These are phyloP conservation scores for Chiloscyllium punctatum DNA, from an alignment of 2,797 vertebrate species.

Conservation along the genomic window DNA sequence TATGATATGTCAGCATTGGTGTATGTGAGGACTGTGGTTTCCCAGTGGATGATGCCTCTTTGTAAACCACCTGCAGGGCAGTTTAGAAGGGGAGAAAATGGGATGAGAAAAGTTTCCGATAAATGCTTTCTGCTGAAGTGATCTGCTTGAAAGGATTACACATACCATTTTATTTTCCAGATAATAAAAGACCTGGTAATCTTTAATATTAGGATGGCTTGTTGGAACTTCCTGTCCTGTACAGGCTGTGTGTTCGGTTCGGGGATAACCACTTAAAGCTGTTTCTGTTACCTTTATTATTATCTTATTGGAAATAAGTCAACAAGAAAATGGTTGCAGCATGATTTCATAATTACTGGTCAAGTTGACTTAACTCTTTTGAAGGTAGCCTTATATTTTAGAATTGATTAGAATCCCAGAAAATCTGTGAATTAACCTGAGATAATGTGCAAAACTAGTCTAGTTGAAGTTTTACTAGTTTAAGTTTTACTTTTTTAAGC, in stretches of 20 bases:
- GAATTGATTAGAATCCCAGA: not conserved
- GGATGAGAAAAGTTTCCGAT: slow-evolving; percentile 5
- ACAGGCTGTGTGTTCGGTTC: not conserved
- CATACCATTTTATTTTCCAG: not conserved
- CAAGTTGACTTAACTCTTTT: not conserved
- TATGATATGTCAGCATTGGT: not conserved
- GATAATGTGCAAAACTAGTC: not conserved
- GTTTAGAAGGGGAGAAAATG: slow-evolving; percentile 30
- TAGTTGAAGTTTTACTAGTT: not conserved
- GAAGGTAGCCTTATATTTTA: not conserved
- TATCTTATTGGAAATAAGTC: not conserved
- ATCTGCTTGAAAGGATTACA: slow-evolving; percentile 31
- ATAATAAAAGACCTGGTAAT: not conserved
- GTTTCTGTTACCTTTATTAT: not conserved
- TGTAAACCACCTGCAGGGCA: slow-evolving; percentile 4
- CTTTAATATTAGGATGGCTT: not conserved
- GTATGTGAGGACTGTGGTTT: not conserved
- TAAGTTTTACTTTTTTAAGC: not conserved
- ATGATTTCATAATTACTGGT: not conserved
- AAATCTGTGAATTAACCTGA: not conserved
- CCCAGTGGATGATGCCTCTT: not conserved
- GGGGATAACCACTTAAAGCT: not conserved
- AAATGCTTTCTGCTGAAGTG: not conserved
- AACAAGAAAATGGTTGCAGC: not conserved
- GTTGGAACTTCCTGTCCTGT: not conserved